These are phyloP conservation scores for Spea bombifrons DNA, from an alignment of 2,113 vertebrate species.

Conservation along the genomic window DNA sequence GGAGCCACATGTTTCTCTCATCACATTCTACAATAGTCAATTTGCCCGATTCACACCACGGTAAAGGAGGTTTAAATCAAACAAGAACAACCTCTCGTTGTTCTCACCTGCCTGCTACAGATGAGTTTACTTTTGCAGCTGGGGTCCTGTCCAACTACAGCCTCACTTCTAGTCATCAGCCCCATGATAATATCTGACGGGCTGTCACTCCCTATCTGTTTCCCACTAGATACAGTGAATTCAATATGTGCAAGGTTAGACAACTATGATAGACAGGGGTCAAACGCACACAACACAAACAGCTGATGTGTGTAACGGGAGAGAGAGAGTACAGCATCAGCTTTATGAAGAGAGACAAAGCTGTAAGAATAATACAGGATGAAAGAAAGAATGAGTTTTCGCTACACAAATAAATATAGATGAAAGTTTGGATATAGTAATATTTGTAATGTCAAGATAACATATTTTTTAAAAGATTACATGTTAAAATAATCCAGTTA, in stretches of 20 bases:
- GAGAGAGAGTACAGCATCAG: conserved; percentile 1
- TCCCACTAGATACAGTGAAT: conserved; percentile 21
- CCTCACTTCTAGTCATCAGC: conserved; percentile 25
- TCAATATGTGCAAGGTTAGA: conserved; percentile 25
- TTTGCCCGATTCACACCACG: neutral
- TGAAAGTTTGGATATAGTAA: no score
- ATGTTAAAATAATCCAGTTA: no score
- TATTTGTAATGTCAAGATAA: no score
- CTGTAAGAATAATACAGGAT: conserved; percentile 5
- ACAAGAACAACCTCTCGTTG: conserved; percentile 17
- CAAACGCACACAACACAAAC: neutral
- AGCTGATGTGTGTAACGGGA: conserved; percentile 9
- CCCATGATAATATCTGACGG: conserved; percentile 41
- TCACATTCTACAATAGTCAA: conserved; percentile 23
- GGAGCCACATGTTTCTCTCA: neutral
- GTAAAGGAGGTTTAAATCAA: neutral
- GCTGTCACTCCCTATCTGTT: conserved; percentile 36
- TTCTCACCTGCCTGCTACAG: conserved; percentile 28
- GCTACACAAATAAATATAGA: neutral
- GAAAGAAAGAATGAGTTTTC: neutral
- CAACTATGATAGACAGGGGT: conserved; percentile 34
- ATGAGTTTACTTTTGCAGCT: conserved; percentile 46
- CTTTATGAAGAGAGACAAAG: conserved; percentile 4
- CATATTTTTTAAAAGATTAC: no score
- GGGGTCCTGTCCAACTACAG: conserved; percentile 32